Evolutionary conservation across 2,797 vertebrate species (phyloP).

Genomic region (Heterohyrax brucei): DNA sequence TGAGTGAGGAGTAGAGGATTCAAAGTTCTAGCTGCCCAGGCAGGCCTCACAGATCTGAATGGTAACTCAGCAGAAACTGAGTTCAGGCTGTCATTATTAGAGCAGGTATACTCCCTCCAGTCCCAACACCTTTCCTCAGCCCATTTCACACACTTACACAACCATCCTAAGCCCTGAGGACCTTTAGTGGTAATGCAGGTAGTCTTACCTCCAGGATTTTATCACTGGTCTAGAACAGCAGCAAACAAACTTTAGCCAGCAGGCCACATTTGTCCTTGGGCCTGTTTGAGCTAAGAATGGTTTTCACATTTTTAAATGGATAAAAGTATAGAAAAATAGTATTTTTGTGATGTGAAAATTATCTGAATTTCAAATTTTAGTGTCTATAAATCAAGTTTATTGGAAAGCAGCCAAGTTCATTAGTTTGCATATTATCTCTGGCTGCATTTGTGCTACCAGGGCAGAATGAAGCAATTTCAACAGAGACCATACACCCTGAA

Average conservation of each 20-base stretch:
- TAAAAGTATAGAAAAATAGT: neutral
- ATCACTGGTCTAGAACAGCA: neutral
- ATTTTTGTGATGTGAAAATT: neutral
- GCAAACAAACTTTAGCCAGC: neutral
- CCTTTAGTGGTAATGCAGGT: neutral
- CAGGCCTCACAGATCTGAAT: neutral
- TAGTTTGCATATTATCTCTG: neutral
- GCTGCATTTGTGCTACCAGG: neutral
- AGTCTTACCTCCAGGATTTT: neutral
- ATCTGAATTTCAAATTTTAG: slow-evolving; percentile 54
- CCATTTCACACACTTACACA: neutral
- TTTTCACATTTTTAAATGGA: neutral
- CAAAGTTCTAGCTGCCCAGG: neutral
- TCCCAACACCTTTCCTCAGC: neutral
- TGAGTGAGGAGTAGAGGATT: neutral
- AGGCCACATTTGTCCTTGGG: neutral
- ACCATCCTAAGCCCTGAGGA: neutral
- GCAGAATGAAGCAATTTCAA: neutral
- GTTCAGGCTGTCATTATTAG: neutral
- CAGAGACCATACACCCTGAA: neutral
- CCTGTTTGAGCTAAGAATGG: slow-evolving; percentile 8
- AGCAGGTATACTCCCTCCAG: neutral
- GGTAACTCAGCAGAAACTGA: neutral
- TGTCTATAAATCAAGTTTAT: slow-evolving; percentile 59
- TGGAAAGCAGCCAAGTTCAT: neutral